A percentile compares a stretch with the other conserved stretches of the same genome.
Evolutionary conservation across 2,888 invertebrate genomes (phyloP).

Genomic region (Lepidonotus clava): DNA sequence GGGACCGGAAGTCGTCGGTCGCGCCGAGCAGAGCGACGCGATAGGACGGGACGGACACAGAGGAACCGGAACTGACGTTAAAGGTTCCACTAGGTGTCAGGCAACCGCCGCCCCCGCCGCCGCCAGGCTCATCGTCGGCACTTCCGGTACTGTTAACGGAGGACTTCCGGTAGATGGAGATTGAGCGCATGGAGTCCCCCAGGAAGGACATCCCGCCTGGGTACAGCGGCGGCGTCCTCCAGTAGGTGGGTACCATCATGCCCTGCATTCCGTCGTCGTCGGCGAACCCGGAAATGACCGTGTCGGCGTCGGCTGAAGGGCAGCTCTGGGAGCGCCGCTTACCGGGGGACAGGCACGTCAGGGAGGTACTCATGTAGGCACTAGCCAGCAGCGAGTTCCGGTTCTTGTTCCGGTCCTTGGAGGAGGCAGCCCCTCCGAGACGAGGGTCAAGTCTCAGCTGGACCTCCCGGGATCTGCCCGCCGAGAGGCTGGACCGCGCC

Average conservation of each 20-base stretch:
- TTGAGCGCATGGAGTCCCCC: constrained; percentile 29
- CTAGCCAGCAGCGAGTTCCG: constrained; percentile 25
- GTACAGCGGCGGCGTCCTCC: constrained; percentile 12
- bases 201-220: constrained; percentile 11
- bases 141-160: constrained; percentile 45
- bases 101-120: constrained; percentile 11
- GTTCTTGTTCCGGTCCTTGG: not conserved
- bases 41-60: constrained; percentile 25
- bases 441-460: constrained; percentile 17
- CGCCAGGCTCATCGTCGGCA: constrained; percentile 33
- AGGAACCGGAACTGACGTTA: constrained; percentile 39
- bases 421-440: not conserved
- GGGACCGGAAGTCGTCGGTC: not conserved
- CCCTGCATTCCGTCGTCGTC: not conserved
- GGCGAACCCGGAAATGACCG: not conserved
- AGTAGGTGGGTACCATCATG: not conserved
- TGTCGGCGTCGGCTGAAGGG: not conserved
- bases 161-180: constrained; percentile 28
- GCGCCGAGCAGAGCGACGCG: not conserved
- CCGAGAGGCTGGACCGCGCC: not conserved
- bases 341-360: not conserved
- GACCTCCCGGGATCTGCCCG: not conserved
- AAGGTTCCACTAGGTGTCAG: constrained; percentile 38
- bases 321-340: constrained; percentile 33
- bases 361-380: constrained; percentile 30